Percentiles rank a stretch among this genome's conserved stretches.
These are phyloP conservation scores for Gavialis gangeticus DNA, from an alignment of 2,113 vertebrate species.

Conservation along the genomic window DNA sequence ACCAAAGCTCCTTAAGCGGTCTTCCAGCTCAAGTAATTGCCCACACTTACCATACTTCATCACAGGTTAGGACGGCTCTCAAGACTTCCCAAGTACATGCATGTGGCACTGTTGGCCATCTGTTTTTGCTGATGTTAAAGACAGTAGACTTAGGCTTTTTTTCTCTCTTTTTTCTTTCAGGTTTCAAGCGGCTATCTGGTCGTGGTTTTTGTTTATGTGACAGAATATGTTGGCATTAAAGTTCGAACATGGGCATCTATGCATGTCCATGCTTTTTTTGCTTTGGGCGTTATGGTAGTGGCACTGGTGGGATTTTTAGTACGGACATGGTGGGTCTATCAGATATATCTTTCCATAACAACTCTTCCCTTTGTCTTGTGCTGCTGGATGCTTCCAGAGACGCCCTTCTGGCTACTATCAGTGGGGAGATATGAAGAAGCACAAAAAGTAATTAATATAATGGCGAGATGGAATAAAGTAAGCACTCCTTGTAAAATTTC, in stretches of 20 bases:
- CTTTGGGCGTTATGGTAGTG: conserved; percentile 90
- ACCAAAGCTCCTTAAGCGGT: too few relatives aligned
- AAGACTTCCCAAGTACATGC: background rate
- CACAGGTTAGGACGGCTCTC: background rate
- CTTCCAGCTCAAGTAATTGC: too few relatives aligned
- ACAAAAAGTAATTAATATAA: conserved; percentile 85
- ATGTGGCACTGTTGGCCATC: background rate
- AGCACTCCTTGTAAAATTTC: conserved; percentile 80
- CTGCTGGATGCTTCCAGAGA: conserved; percentile 96
- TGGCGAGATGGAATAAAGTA: conserved; percentile 87
- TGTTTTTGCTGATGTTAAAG: conserved; percentile 1
- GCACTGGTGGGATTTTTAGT: conserved; percentile 90
- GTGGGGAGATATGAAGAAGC: conserved; percentile 84
- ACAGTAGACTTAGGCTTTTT: conserved; percentile 6
- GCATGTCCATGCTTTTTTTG: conserved; percentile 94
- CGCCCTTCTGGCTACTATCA: conserved; percentile 92
- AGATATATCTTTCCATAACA: conserved; percentile 88
- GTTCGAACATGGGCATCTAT: conserved; percentile 94
- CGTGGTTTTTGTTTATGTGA: conserved; percentile 95
- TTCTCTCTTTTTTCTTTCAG: conserved; percentile 73
- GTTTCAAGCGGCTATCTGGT: conserved; percentile 93
- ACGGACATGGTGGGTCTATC: conserved; percentile 93
- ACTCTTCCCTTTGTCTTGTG: conserved; percentile 91
- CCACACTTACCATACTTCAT: too few relatives aligned
- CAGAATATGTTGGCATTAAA: conserved; percentile 91